Evolutionary conservation across 2,113 vertebrate species (phyloP).

Genomic region (Danio rerio): GRCz12tu NC_133188.1:45089001-45089500

Average conservation of each 20-base stretch:
- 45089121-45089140: background rate
- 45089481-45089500: constrained; percentile 46
- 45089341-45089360: constrained; percentile 24
- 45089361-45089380: constrained; percentile 25
- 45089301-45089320: constrained; percentile 42
- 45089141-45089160: background rate
- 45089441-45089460: constrained; percentile 44
- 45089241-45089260: constrained; percentile 28
- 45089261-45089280: background rate
- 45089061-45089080: background rate
- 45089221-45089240: background rate
- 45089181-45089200: background rate
- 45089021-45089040: background rate
- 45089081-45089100: background rate
- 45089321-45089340: constrained; percentile 3
- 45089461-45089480: constrained; percentile 39
- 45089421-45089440: constrained; percentile 22
- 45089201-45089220: background rate
- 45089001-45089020: background rate
- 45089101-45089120: background rate
- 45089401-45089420: constrained; percentile 38
- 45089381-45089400: constrained; percentile 39
- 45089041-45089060: background rate
- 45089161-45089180: background rate
- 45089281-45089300: constrained; percentile 37